Evolutionary conservation across 1,140 invertebrate species (phyloP).

Genomic region (Caerostris extrusa): DNA sequence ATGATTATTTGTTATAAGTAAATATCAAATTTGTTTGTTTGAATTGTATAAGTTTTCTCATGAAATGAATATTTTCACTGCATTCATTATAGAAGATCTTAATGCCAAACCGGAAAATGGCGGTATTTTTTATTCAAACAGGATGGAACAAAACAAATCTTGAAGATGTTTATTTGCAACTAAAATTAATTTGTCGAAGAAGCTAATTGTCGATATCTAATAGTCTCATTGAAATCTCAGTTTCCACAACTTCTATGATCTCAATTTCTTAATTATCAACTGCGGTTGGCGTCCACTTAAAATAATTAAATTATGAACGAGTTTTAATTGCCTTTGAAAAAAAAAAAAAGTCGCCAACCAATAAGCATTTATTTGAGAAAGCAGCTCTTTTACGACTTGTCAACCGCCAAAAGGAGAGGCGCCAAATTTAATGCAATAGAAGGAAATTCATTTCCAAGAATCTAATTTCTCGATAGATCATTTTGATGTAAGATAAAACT

Average conservation of each 20-base stretch:
- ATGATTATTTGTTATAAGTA: no score
- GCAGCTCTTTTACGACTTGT: not conserved
- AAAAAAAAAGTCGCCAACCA: not conserved
- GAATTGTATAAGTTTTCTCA: no score
- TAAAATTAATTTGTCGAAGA: not conserved
- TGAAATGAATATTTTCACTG: no score
- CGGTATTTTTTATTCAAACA: no score
- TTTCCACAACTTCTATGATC: not conserved
- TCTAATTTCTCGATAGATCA: not conserved
- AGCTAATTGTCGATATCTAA: not conserved
- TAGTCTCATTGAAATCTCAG: not conserved
- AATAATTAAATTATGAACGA: not conserved
- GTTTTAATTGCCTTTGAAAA: not conserved
- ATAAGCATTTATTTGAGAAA: not conserved
- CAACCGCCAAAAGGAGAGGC: not conserved
- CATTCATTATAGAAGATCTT: no score
- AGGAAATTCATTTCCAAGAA: not conserved
- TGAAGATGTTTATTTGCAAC: no score
- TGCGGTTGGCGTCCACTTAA: not conserved
- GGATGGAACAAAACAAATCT: no score
- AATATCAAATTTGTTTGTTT: no score
- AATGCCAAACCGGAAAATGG: no score
- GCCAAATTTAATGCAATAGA: not conserved
- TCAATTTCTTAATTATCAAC: no score
- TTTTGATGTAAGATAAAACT: not conserved